These are phyloP conservation scores for Cyphomyrmex costatus DNA, from an alignment of 1,140 invertebrate genomes.

Conservation along the genomic window DNA sequence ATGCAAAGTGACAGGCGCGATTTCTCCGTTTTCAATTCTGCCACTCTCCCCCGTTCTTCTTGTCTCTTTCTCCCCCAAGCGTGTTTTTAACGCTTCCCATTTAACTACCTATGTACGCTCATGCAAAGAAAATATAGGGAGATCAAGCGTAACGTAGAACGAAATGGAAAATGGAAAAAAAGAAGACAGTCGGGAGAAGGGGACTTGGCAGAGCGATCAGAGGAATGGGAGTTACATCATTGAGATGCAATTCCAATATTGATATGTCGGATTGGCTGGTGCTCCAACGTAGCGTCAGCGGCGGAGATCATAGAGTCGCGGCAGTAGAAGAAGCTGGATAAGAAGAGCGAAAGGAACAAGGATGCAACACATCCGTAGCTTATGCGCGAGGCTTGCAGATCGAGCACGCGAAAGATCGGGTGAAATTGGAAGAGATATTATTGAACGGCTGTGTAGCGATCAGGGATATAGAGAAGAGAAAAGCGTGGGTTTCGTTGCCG, in stretches of 20 bases:
- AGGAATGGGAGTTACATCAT: conserved; percentile 75
- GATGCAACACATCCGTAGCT: conserved; percentile 69
- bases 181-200: conserved; percentile 36
- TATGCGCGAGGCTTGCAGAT: conserved; percentile 71
- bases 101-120: conserved; percentile 40
- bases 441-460: conserved; percentile 62
- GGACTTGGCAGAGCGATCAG: conserved; percentile 63
- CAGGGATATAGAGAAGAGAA: background rate
- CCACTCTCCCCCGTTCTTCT: background rate
- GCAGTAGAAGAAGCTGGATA: conserved; percentile 49
- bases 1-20: conserved; percentile 57
- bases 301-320: conserved; percentile 49
- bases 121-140: conserved; percentile 51
- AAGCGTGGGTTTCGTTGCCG: background rate
- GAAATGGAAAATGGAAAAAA: conserved; percentile 63
- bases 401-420: conserved; percentile 79
- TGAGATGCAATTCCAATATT: conserved; percentile 83
- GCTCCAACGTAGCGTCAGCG: conserved; percentile 66
- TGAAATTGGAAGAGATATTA: conserved; percentile 83
- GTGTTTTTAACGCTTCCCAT: conserved; percentile 60
- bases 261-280: conserved; percentile 82
- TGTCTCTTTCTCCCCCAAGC: background rate
- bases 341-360: conserved; percentile 54
- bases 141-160: conserved; percentile 64
- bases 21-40: conserved; percentile 54